Conservation (phyloP, 2,113 vertebrate species). For the Oncorhynchus tshawytscha region DNA sequence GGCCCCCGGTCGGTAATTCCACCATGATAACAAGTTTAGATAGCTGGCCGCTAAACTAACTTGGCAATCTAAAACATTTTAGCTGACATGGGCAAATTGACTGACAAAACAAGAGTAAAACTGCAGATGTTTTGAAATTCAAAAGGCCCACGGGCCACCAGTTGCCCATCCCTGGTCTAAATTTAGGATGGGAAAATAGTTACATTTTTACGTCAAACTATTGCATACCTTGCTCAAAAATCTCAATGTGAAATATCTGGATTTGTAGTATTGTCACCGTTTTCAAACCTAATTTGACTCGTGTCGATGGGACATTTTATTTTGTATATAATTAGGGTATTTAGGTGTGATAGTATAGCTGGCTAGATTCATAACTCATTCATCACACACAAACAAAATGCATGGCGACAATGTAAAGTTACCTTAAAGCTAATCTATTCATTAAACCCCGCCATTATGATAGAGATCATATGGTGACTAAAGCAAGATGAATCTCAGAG, state of each 20-base stretch:
- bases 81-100: too few relatives aligned
- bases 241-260: slow-evolving; percentile 45
- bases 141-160: too few relatives aligned
- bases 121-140: not conserved
- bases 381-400: slow-evolving; percentile 96
- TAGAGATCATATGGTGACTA: slow-evolving; percentile 99
- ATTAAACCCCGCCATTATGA: slow-evolving; percentile 99
- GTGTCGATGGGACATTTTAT: slow-evolving; percentile 28
- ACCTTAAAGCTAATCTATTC: slow-evolving; percentile 99
- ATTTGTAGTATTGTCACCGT: slow-evolving; percentile 40
- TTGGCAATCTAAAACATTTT: too few relatives aligned
- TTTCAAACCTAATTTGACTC: slow-evolving; percentile 56
- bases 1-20: too few relatives aligned
- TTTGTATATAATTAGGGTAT: slow-evolving; percentile 7
- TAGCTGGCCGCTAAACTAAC: too few relatives aligned
- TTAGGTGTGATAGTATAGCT: slow-evolving; percentile 56
- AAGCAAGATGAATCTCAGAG: slow-evolving; percentile 99
- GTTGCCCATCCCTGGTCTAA: slow-evolving; percentile 2
- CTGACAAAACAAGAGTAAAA: too few relatives aligned
- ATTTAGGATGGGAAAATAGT: not conserved
- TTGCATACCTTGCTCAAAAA: slow-evolving; percentile 8
- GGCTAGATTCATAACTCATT: slow-evolving; percentile 66
- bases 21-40: too few relatives aligned
- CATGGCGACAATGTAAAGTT: slow-evolving; percentile 99
- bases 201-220: not conserved